Conservation (phyloP, 1,140 invertebrate species). For the Drosophila lacteicornis region DNA sequence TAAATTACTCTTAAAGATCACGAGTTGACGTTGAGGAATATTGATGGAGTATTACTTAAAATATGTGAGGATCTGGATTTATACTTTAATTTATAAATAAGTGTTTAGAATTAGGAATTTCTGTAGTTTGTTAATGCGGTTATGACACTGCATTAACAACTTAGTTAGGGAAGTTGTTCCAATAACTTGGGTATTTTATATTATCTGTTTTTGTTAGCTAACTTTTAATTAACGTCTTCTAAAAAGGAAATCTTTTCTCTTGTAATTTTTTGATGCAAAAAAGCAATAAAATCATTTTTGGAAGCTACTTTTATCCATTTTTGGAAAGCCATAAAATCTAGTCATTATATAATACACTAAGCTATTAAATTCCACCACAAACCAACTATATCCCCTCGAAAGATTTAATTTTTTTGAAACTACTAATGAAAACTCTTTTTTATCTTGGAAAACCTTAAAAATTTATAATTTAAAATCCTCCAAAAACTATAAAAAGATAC, state of each 20-base stretch:
- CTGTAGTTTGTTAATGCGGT: no score
- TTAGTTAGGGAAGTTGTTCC: no score
- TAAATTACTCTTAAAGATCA: constrained; percentile 16
- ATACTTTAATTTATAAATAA: neutral
- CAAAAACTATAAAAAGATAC: no score
- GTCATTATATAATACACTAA: no score
- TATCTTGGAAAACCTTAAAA: neutral
- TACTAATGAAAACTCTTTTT: neutral
- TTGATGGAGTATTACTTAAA: neutral
- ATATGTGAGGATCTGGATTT: neutral
- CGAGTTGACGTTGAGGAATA: neutral
- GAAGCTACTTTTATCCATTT: no score
- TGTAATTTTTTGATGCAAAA: neutral
- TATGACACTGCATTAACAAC: no score
- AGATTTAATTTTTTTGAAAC: neutral
- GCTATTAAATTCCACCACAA: neutral
- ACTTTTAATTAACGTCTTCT: neutral
- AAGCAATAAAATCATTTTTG: neutral
- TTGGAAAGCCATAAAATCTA: no score
- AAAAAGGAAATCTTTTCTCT: neutral
- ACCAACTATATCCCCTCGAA: no score
- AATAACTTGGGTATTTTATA: no score
- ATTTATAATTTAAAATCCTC: no score
- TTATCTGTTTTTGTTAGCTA: no score
- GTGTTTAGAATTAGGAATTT: neutral